phyloP scores from a whole-genome alignment of 2,797 vertebrate species.

The Tachyglossus aculeatus region DNA sequence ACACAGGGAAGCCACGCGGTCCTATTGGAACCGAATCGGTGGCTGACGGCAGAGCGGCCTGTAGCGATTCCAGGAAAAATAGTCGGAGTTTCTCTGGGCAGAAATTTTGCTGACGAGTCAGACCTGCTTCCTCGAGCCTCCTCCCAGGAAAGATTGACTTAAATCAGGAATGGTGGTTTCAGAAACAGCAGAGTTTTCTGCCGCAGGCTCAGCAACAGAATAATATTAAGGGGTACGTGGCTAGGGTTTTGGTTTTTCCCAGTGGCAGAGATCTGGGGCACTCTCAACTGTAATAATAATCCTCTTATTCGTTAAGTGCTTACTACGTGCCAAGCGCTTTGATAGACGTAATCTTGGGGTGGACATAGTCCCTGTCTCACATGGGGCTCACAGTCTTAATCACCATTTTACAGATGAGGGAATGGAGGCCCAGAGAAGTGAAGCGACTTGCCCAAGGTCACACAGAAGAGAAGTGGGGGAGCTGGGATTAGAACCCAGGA shows the following conservation, averaged over 20 bases:
- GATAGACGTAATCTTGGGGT: too few relatives aligned
- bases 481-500: too few relatives aligned
- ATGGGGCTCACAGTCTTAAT: too few relatives aligned
- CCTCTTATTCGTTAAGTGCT: too few relatives aligned
- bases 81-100: slow-evolving; percentile 6
- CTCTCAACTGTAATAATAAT: slow-evolving; percentile 51
- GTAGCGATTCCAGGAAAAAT: slow-evolving; percentile 1
- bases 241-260: slow-evolving; percentile 52
- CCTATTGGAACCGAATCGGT: background rate
- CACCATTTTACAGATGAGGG: too few relatives aligned
- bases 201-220: background rate
- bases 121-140: background rate
- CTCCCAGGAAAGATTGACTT: slow-evolving; percentile 17
- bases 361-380: too few relatives aligned
- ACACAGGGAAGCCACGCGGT: too few relatives aligned
- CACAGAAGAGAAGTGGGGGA: too few relatives aligned
- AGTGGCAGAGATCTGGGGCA: slow-evolving; percentile 49
- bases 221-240: background rate
- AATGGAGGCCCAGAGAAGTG: too few relatives aligned
- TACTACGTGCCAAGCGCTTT: too few relatives aligned
- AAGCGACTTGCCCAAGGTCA: too few relatives aligned
- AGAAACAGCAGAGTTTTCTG: background rate
- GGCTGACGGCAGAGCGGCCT: too few relatives aligned
- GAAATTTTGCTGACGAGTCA: slow-evolving; percentile 16
- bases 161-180: background rate